A percentile compares a stretch with the other conserved stretches of the same genome.
phyloP scores from a whole-genome alignment of 1,140 invertebrate genomes.

The Drosophila obscura region DNA sequence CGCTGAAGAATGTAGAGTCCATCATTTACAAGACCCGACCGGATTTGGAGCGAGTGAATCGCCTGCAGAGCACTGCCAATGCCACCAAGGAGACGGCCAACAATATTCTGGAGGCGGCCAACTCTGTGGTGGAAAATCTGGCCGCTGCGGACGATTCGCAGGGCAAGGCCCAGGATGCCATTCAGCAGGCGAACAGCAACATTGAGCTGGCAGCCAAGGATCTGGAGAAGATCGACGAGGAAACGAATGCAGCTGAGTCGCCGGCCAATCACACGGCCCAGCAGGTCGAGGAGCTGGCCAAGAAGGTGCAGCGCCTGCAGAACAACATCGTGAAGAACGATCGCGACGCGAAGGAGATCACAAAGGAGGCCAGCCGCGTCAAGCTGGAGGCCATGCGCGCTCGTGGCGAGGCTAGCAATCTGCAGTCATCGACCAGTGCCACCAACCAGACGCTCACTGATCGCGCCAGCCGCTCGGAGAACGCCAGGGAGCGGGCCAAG shows the following conservation, averaged over 20 bases:
- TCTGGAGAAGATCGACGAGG: conserved; percentile 87
- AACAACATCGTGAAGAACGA: conserved; percentile 91
- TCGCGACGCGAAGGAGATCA: conserved; percentile 86
- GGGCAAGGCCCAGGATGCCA: conserved; percentile 90
- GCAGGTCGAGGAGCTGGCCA: conserved; percentile 88
- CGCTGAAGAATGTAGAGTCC: conserved; percentile 94
- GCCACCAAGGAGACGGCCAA: conserved; percentile 88
- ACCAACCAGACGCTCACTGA: conserved; percentile 86
- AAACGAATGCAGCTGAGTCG: conserved; percentile 89
- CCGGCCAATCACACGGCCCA: conserved; percentile 89
- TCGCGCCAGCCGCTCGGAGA: conserved; percentile 87
- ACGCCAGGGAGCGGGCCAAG: conserved; percentile 89
- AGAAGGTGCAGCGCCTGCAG: conserved; percentile 88
- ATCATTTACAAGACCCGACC: conserved; percentile 94
- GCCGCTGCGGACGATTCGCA: conserved; percentile 91
- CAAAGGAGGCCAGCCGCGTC: conserved; percentile 85
- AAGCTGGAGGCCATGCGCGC: conserved; percentile 84
- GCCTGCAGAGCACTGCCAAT: conserved; percentile 91
- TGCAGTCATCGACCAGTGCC: conserved; percentile 78
- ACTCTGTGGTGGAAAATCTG: conserved; percentile 86
- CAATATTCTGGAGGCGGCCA: conserved; percentile 86
- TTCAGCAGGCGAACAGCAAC: conserved; percentile 91
- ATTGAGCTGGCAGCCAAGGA: conserved; percentile 91
- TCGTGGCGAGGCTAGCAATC: conserved; percentile 66
- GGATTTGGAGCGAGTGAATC: conserved; percentile 90